Percentiles rank a stretch among this genome's conserved stretches.
These are phyloP conservation scores for Ammodytes marinus DNA, from an alignment of 2,113 vertebrate genomes.

Conservation along the genomic window DNA sequence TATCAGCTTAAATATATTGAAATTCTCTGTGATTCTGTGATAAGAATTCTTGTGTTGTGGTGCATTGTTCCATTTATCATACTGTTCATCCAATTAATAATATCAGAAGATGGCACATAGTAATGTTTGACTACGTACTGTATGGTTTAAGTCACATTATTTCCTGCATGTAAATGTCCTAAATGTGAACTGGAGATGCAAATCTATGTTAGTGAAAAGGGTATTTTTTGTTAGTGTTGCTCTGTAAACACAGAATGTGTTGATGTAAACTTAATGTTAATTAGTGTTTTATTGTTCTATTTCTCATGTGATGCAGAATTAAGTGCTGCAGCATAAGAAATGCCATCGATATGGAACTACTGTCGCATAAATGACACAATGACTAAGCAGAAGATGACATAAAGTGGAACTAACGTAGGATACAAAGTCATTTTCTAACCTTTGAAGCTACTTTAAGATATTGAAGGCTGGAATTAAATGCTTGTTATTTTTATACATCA, in stretches of 20 bases:
- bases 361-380: conserved; percentile 8
- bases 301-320: conserved; percentile 3
- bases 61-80: background rate
- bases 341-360: background rate
- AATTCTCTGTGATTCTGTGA: background rate
- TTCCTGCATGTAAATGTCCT: background rate
- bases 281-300: background rate
- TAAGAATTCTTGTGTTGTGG: background rate
- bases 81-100: conserved; percentile 1
- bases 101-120: background rate
- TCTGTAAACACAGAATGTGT: background rate
- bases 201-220: background rate
- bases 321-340: background rate
- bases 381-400: conserved; percentile 11
- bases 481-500: conserved; percentile 34
- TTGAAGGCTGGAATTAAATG: conserved; percentile 39
- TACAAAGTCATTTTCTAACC: conserved; percentile 22
- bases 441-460: conserved; percentile 21
- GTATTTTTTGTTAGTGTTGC: background rate
- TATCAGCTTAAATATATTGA: background rate
- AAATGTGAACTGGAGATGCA: background rate
- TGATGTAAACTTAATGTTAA: background rate
- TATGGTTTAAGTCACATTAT: background rate
- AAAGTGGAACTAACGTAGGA: conserved; percentile 3
- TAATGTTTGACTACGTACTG: background rate